These are phyloP conservation scores for Sterrhoptilus dennistouni DNA, from an alignment of 2,113 vertebrate species.

Conservation along the genomic window DNA sequence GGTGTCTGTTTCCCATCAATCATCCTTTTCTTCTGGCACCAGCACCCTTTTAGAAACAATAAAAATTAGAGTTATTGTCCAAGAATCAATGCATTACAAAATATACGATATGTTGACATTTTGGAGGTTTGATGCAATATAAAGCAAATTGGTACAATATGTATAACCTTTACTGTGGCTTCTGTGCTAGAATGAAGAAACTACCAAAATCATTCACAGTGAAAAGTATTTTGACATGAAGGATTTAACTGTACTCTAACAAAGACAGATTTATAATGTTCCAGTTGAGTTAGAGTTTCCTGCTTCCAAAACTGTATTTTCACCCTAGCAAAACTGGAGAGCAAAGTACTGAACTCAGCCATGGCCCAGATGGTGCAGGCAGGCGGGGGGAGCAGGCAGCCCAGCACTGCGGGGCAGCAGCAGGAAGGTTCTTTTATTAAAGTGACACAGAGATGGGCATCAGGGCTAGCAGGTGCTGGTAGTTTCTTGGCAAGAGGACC, in stretches of 20 bases:
- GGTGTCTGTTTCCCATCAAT: constrained; percentile 82
- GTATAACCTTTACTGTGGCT: constrained; percentile 62
- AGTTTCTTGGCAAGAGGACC: constrained; percentile 32
- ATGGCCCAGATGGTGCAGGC: background rate
- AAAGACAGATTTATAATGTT: constrained; percentile 46
- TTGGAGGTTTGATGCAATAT: constrained; percentile 62
- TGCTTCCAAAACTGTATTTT: constrained; percentile 48
- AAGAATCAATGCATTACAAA: constrained; percentile 69
- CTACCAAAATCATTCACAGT: constrained; percentile 39
- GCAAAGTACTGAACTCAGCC: background rate
- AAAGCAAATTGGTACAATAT: constrained; percentile 65
- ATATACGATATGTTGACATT: constrained; percentile 74
- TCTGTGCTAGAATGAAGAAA: constrained; percentile 43
- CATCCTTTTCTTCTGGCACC: constrained; percentile 81
- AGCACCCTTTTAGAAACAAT: constrained; percentile 80
- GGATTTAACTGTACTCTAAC: constrained; percentile 56
- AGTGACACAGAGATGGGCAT: constrained; percentile 9
- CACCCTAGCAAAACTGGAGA: constrained; percentile 1
- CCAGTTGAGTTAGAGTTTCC: constrained; percentile 29
- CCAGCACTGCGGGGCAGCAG: background rate
- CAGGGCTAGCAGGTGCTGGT: background rate
- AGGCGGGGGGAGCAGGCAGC: background rate
- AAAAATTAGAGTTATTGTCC: constrained; percentile 79
- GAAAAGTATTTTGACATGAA: constrained; percentile 57
- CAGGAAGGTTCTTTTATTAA: constrained; percentile 8